These are phyloP conservation scores for Trichopria drosophilae DNA, from an alignment of 2,888 invertebrate species.

Conservation along the genomic window DNA sequence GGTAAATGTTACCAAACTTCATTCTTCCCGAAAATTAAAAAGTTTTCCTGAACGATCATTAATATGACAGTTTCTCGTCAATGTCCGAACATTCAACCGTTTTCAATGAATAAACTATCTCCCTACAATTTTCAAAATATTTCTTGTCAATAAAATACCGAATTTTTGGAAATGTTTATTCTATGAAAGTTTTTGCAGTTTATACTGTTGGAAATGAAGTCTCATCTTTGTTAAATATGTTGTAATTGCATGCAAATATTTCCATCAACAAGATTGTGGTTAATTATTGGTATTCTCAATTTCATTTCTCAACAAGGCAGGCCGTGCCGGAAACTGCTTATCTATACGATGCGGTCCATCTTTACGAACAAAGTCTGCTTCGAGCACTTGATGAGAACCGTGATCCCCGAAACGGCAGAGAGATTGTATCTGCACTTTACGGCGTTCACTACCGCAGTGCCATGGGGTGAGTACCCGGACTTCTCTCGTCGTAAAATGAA, in stretches of 20 bases:
- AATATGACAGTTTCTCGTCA: too few relatives aligned
- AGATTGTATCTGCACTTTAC: slow-evolving; percentile 75
- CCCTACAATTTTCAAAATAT: too few relatives aligned
- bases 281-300: slow-evolving; percentile 25
- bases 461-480: slow-evolving; percentile 69
- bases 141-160: too few relatives aligned
- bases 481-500: not conserved
- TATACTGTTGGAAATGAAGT: too few relatives aligned
- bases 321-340: slow-evolving; percentile 88
- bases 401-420: slow-evolving; percentile 78
- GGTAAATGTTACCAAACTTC: too few relatives aligned
- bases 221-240: not conserved
- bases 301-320: slow-evolving; percentile 60
- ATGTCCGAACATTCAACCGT: too few relatives aligned
- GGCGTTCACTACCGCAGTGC: slow-evolving; percentile 80
- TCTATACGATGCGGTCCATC: slow-evolving; percentile 90
- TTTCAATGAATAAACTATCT: too few relatives aligned
- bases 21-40: too few relatives aligned
- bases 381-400: slow-evolving; percentile 71
- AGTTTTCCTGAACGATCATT: too few relatives aligned
- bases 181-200: too few relatives aligned
- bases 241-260: slow-evolving; percentile 3
- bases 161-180: too few relatives aligned
- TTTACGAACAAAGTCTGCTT: slow-evolving; percentile 83
- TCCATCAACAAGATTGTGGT: not conserved